phyloP scores from a whole-genome alignment of 1,140 invertebrate genomes.

The Agrypnia vestita region DNA sequence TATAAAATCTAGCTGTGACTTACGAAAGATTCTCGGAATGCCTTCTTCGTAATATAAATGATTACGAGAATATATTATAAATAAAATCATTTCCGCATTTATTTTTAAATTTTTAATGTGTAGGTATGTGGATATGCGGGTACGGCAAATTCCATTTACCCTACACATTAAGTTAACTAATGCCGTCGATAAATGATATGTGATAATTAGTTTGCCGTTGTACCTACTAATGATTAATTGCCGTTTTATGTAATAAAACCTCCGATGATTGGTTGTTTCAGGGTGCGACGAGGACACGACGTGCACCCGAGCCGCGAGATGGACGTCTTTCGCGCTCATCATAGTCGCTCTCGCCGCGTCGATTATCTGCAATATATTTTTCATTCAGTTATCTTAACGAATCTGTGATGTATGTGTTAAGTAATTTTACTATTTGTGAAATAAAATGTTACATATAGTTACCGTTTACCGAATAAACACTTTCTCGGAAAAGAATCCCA shows the following conservation, averaged over 20 bases:
- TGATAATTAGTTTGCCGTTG: background rate
- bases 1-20: too few relatives aligned
- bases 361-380: slow-evolving; percentile 54
- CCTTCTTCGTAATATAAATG: too few relatives aligned
- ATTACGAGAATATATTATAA: too few relatives aligned
- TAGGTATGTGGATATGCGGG: too few relatives aligned
- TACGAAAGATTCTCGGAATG: too few relatives aligned
- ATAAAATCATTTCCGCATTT: too few relatives aligned
- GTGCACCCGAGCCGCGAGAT: slow-evolving; percentile 42
- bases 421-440: slow-evolving; percentile 3
- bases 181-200: background rate
- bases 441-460: background rate
- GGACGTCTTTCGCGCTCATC: slow-evolving; percentile 36
- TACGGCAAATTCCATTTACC: too few relatives aligned
- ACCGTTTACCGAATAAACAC: too few relatives aligned
- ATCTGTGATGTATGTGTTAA: slow-evolving; percentile 43
- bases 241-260: background rate
- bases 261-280: slow-evolving; percentile 26
- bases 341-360: slow-evolving; percentile 27
- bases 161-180: too few relatives aligned
- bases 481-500: too few relatives aligned
- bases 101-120: too few relatives aligned
- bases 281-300: slow-evolving; percentile 46
- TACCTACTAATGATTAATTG: background rate
- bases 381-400: slow-evolving; percentile 36